These are phyloP conservation scores for Ceratina calcarata DNA, from an alignment of 1,140 invertebrate genomes.

Conservation along the genomic window DNA sequence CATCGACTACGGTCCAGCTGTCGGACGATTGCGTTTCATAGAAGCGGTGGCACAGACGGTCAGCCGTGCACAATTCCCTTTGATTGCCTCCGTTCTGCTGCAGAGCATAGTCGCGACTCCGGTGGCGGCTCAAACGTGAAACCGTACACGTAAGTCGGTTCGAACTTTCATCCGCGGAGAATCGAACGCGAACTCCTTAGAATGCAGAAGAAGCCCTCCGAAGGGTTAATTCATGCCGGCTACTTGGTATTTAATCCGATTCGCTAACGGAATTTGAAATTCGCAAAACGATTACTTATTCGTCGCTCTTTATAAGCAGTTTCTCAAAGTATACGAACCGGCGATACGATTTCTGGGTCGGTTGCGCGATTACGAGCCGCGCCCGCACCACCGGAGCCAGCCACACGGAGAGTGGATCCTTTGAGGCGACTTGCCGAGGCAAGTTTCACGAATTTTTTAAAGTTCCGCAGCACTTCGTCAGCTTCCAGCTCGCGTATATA, in stretches of 20 bases:
- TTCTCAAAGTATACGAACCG: conserved; percentile 7
- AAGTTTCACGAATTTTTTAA: conserved; percentile 40
- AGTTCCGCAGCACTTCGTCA: conserved; percentile 20
- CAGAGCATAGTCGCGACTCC: too few relatives aligned
- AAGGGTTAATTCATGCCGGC: too few relatives aligned
- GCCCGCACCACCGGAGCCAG: conserved; percentile 20
- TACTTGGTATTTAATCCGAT: background rate
- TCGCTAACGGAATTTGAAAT: background rate
- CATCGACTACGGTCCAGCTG: background rate
- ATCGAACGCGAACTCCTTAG: too few relatives aligned
- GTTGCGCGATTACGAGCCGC: background rate
- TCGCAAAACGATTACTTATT: background rate
- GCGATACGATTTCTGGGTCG: background rate
- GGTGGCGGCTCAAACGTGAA: background rate
- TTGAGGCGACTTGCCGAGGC: conserved; percentile 2
- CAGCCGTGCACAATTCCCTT: conserved; percentile 9
- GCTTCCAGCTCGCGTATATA: background rate
- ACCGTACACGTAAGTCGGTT: background rate
- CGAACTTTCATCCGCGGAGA: too few relatives aligned
- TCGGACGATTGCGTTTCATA: conserved; percentile 21
- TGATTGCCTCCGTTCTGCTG: conserved; percentile 23
- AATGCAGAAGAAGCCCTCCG: background rate
- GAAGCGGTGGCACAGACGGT: background rate
- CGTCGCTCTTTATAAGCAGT: background rate
- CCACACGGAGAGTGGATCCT: conserved; percentile 7